A percentile compares a stretch with the other conserved stretches of the same genome.
phyloP scores from a whole-genome alignment of 2,797 vertebrate species.

The Scolopax rusticola region DNA sequence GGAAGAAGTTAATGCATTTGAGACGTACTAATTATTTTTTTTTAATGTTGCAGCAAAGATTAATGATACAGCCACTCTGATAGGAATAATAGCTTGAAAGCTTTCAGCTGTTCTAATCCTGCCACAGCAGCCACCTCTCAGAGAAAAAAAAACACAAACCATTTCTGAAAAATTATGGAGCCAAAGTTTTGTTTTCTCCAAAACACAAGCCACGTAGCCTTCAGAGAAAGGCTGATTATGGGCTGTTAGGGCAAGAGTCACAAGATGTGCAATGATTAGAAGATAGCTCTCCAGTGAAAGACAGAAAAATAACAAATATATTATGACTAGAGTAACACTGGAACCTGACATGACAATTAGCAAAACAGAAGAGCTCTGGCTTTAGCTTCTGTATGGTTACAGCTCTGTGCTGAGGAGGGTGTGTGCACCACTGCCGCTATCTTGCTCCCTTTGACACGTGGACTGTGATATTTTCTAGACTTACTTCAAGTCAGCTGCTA shows the following conservation, averaged over 20 bases:
- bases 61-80: background rate
- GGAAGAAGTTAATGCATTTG: background rate
- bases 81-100: background rate
- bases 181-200: background rate
- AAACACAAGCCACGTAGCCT: background rate
- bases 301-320: background rate
- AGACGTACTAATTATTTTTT: background rate
- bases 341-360: background rate
- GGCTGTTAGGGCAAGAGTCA: background rate
- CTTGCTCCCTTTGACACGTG: background rate
- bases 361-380: background rate
- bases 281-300: background rate
- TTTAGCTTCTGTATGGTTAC: background rate
- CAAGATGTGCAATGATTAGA: background rate
- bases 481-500: conserved; percentile 96
- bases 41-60: background rate
- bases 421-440: background rate
- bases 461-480: conserved; percentile 47
- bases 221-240: background rate
- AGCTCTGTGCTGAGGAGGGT: background rate
- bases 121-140: background rate
- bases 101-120: background rate
- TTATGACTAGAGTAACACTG: background rate
- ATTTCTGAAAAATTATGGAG: background rate
- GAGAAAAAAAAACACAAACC: background rate